phyloP scores from a whole-genome alignment of 2,888 invertebrate species.

The Oscheius sp. region DNA sequence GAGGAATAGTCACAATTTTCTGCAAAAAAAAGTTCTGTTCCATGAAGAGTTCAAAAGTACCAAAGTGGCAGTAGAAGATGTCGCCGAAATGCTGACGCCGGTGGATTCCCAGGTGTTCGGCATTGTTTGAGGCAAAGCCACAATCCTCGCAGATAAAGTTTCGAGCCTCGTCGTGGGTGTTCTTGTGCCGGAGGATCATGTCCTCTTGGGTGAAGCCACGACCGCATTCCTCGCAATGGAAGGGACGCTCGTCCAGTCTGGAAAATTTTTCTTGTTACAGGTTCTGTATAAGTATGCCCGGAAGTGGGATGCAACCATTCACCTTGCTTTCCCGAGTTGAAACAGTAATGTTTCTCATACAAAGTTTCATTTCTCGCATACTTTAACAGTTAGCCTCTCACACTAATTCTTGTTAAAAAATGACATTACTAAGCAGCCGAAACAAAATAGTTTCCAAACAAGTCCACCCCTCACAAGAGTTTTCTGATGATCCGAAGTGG shows the following conservation, averaged over 20 bases:
- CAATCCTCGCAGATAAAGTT: constrained; percentile 81
- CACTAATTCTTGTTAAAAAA: too few relatives aligned
- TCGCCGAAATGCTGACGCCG: constrained; percentile 80
- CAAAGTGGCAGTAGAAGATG: constrained; percentile 78
- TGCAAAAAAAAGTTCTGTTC: constrained; percentile 29
- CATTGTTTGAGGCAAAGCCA: constrained; percentile 81
- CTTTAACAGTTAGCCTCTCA: too few relatives aligned
- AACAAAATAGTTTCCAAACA: too few relatives aligned
- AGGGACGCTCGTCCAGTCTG: constrained; percentile 78
- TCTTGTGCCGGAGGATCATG: constrained; percentile 78
- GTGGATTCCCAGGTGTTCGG: constrained; percentile 80
- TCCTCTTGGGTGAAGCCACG: constrained; percentile 79
- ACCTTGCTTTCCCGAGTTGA: too few relatives aligned
- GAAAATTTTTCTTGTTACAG: too few relatives aligned
- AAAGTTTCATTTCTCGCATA: too few relatives aligned
- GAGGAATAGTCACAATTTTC: constrained; percentile 50
- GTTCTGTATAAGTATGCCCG: too few relatives aligned
- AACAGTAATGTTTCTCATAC: too few relatives aligned
- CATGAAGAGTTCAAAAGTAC: constrained; percentile 23
- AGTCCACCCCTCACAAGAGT: too few relatives aligned
- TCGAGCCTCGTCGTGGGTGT: constrained; percentile 48
- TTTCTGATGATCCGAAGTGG: neutral
- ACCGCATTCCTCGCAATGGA: constrained; percentile 78
- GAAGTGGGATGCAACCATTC: too few relatives aligned
- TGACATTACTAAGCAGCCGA: too few relatives aligned